A percentile compares a stretch with the other conserved stretches of the same genome.
These are phyloP conservation scores for Chrysogorgia sp. DNA, from an alignment of 92 coral and sea anemone genomes.

Conservation along the genomic window DNA sequence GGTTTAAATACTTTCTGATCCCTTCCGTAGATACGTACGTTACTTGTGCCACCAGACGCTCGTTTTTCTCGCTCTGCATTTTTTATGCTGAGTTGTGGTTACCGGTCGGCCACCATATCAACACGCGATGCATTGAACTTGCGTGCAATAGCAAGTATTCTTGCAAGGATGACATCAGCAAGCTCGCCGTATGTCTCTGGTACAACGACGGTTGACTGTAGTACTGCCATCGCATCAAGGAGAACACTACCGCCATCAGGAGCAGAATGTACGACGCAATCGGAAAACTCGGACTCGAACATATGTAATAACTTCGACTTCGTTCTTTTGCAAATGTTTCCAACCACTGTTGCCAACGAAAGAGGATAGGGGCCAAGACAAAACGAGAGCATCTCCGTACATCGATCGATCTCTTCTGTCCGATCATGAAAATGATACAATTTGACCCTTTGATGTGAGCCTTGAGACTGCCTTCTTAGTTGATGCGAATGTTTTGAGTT, in stretches of 20 bases:
- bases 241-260: slow-evolving; percentile 25
- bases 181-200: slow-evolving; percentile 40
- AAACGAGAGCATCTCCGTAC: slow-evolving; percentile 26
- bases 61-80: slow-evolving; percentile 43
- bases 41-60: slow-evolving; percentile 31
- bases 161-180: slow-evolving; percentile 28
- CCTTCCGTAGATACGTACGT: slow-evolving; percentile 21
- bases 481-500: slow-evolving; percentile 32
- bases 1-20: slow-evolving; percentile 42
- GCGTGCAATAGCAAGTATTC: slow-evolving; percentile 36
- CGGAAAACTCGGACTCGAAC: too few species aligned
- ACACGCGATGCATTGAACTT: slow-evolving; percentile 47
- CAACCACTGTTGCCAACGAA: slow-evolving; percentile 35
- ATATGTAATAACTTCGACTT: too few species aligned
- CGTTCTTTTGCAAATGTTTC: too few species aligned
- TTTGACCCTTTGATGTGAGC: slow-evolving; percentile 27
- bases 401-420: slow-evolving; percentile 8
- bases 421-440: slow-evolving; percentile 13
- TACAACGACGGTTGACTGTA: slow-evolving; percentile 28
- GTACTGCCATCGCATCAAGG: slow-evolving; percentile 30
- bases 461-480: slow-evolving; percentile 10
- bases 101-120: slow-evolving; percentile 66
- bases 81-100: slow-evolving; percentile 31
- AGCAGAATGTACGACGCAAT: slow-evolving; percentile 16
- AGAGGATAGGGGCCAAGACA: slow-evolving; percentile 40